Percentiles rank a stretch among this genome's conserved stretches.
phyloP scores from a whole-genome alignment of 1,140 invertebrate species.

The Cotesia typhae region DNA sequence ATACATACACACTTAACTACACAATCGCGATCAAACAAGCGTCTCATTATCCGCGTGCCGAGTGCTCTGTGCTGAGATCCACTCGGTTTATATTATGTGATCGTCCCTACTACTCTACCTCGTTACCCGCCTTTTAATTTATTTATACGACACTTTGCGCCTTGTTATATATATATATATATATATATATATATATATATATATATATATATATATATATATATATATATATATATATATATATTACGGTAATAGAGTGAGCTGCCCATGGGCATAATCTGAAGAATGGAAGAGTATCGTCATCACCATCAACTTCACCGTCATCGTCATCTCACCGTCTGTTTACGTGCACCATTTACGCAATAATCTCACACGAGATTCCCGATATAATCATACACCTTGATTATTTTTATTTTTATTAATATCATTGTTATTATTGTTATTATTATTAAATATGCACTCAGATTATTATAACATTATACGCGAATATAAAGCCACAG shows the following conservation, averaged over 20 bases:
- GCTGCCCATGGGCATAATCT: no score
- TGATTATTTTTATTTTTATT: not conserved
- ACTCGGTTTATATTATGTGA: no score
- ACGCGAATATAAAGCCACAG: not conserved
- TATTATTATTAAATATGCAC: constrained; percentile 27
- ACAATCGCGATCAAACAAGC: constrained; percentile 36
- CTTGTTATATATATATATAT: constrained; percentile 9
- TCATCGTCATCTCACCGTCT: constrained; percentile 6
- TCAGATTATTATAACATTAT: constrained; percentile 4
- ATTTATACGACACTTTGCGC: constrained; percentile 39
- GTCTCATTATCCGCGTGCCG: constrained; percentile 33
- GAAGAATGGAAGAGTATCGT: not conserved
- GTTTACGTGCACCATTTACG: constrained; percentile 22
- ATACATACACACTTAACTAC: constrained; percentile 3
- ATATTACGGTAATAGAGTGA: not conserved
- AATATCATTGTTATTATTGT: no score
- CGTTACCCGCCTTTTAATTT: constrained; percentile 32
- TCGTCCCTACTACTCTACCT: not conserved
- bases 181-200: constrained; percentile 20
- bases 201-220: constrained; percentile 18
- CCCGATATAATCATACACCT: constrained; percentile 22
- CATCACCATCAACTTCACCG: not conserved
- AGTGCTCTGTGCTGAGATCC: not conserved
- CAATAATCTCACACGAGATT: constrained; percentile 15
- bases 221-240: constrained; percentile 17